Base-by-base conservation (phyloP, 2,113 vertebrate genomes). In the Pagrus major region DNA sequence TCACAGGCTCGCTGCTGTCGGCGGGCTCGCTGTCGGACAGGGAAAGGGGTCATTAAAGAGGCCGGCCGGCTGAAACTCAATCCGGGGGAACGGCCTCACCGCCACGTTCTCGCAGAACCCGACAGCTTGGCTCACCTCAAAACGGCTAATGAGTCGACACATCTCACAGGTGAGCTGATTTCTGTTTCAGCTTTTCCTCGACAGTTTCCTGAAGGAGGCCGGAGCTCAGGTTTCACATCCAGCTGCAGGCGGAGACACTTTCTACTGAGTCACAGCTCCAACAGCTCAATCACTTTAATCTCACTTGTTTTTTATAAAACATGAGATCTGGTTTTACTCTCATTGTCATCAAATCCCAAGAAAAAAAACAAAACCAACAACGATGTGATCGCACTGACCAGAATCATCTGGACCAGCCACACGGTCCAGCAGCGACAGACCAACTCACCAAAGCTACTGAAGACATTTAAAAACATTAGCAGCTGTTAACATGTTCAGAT, bases 31-130 rank as follows among this genome's bases (percentile, higher is more conserved):
- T 67, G 80, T 81, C 39, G 54, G 83, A 25, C 87, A 44, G 74
- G 35, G 47, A 88, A 78, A 85, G 79, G 80, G 88, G 83, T 93
- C 89, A 94, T 94, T 93, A 94, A 91, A 41, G 85, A 90, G 86
- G 87, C 72, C 54, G 84, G 81, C 47, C 65, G 37, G 46, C 71
- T 79, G 93, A 93, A 94, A 94, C 88, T 33, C 80, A 60, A 94
- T 92, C 91, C 37, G 3, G 71, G 80, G 78, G 83, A 86, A 84
- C 46, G 33, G 77, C 47, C 63, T 66, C 56, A 23, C 42, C 39
- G 12, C 42, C 74, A 63, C 23, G 18, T 83, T 86, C 87, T 74
- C 70, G 67, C 61, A 60, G 75, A 81, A 63, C 65, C 83, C 21
- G 65, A 91, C 87, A 91, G 88, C 78, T 91, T 94, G 93, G 80